phyloP scores from a whole-genome alignment of 2,888 invertebrate species.

The Dilophus febrilis region DNA sequence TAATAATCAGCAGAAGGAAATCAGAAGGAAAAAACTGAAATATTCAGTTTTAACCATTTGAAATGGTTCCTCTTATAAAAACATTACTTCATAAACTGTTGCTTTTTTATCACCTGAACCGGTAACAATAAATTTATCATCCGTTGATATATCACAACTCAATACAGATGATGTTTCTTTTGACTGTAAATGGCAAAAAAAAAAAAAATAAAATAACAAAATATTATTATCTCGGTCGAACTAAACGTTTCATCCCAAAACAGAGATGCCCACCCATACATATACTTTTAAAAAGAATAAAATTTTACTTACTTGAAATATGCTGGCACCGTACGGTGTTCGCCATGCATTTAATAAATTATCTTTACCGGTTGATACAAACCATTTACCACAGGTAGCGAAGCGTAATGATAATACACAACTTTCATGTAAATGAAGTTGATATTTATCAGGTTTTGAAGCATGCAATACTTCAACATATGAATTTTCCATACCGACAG shows the following conservation, averaged over 20 bases:
- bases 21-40: too few species aligned
- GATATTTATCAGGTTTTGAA: slow-evolving; percentile 86
- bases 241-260: too few species aligned
- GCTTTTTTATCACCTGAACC: slow-evolving; percentile 98
- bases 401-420: slow-evolving; percentile 92
- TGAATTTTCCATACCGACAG: slow-evolving; percentile 96
- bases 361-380: slow-evolving; percentile 97
- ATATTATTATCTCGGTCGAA: too few species aligned
- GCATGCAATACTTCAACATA: slow-evolving; percentile 89
- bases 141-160: slow-evolving; percentile 94
- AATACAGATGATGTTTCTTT: slow-evolving; percentile 96
- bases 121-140: slow-evolving; percentile 95
- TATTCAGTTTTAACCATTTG: too few species aligned
- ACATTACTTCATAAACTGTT: slow-evolving; percentile 91
- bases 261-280: too few species aligned
- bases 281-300: too few species aligned
- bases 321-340: slow-evolving; percentile 93
- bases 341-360: slow-evolving; percentile 95
- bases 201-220: not conserved
- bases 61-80: slow-evolving; percentile 36
- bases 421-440: slow-evolving; percentile 87
- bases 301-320: slow-evolving; percentile 77
- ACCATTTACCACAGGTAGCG: slow-evolving; percentile 95
- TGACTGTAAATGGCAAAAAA: slow-evolving; percentile 36
- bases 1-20: too few species aligned